These are phyloP conservation scores for Drosophila pegasa DNA, from an alignment of 2,888 invertebrate species.

Conservation along the genomic window DNA sequence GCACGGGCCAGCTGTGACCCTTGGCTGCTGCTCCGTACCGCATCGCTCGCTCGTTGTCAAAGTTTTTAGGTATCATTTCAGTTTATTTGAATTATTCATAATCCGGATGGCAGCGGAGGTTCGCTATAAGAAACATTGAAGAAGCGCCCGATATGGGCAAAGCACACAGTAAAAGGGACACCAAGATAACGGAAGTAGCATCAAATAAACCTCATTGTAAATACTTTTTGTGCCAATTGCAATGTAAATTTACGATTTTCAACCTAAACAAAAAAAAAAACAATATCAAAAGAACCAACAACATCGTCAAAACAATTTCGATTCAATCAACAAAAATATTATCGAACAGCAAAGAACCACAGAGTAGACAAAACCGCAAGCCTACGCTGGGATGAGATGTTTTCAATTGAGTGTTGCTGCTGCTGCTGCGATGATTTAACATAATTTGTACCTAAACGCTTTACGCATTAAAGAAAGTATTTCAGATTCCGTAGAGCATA, in stretches of 20 bases:
- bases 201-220: slow-evolving; percentile 70
- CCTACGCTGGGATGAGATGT: not conserved
- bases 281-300: slow-evolving; percentile 25
- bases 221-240: slow-evolving; percentile 32
- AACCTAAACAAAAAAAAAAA: not conserved
- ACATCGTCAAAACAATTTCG: slow-evolving; percentile 47
- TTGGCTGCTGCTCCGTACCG: slow-evolving; percentile 24
- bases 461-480: not conserved
- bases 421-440: not conserved
- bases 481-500: not conserved
- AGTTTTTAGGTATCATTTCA: slow-evolving; percentile 80
- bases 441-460: not conserved
- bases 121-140: slow-evolving; percentile 57
- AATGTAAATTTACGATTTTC: slow-evolving; percentile 42
- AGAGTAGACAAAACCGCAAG: not conserved
- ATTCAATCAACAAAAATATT: slow-evolving; percentile 68
- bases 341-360: slow-evolving; percentile 12
- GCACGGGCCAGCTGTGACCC: slow-evolving; percentile 26
- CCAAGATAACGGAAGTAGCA: slow-evolving; percentile 69
- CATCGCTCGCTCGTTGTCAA: slow-evolving; percentile 60
- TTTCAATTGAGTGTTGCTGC: not conserved
- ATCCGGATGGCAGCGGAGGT: slow-evolving; percentile 64
- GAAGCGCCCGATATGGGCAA: slow-evolving; percentile 32
- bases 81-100: slow-evolving; percentile 81
- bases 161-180: slow-evolving; percentile 48